Evolutionary conservation across 1,140 invertebrate species (phyloP).

Genomic region (Tetramorium alpestre): DNA sequence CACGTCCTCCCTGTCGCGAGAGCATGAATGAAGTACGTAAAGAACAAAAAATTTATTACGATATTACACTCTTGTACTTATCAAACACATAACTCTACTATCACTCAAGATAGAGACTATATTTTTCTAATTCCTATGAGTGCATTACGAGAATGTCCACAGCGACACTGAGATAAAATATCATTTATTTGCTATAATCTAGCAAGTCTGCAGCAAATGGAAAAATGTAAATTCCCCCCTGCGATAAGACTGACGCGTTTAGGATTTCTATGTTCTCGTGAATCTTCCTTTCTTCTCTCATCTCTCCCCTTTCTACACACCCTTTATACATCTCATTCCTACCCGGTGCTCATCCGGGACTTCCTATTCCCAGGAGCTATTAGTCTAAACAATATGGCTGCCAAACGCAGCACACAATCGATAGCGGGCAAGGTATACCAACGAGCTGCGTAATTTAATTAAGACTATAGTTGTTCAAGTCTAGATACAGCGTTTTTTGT

Average conservation of each 20-base stretch:
- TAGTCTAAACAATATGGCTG: conserved; percentile 85
- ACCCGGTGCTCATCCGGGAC: conserved; percentile 70
- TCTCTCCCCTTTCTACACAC: conserved; percentile 61
- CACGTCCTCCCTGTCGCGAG: not conserved
- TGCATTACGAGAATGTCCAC: not conserved
- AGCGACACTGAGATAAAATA: conserved; percentile 1
- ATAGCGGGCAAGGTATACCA: conserved; percentile 76
- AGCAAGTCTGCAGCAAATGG: conserved; percentile 60
- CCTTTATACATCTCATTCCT: conserved; percentile 71
- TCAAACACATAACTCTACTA: not conserved
- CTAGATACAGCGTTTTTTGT: conserved; percentile 27
- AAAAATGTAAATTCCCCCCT: conserved; percentile 80
- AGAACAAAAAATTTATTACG: not conserved
- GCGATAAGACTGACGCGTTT: conserved; percentile 68
- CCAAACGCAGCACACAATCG: conserved; percentile 83
- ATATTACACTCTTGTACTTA: conserved; percentile 2
- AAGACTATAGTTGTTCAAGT: conserved; percentile 72
- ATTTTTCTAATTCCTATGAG: not conserved
- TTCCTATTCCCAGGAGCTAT: conserved; percentile 82
- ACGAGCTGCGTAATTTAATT: conserved; percentile 78
- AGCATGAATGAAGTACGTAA: not conserved
- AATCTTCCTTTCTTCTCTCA: conserved; percentile 56
- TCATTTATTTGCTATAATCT: conserved; percentile 58
- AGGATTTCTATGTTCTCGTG: conserved; percentile 61
- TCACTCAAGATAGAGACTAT: not conserved